Base-by-base conservation (phyloP, 2,888 invertebrate genomes). In the Aethes cnicana region DNA sequence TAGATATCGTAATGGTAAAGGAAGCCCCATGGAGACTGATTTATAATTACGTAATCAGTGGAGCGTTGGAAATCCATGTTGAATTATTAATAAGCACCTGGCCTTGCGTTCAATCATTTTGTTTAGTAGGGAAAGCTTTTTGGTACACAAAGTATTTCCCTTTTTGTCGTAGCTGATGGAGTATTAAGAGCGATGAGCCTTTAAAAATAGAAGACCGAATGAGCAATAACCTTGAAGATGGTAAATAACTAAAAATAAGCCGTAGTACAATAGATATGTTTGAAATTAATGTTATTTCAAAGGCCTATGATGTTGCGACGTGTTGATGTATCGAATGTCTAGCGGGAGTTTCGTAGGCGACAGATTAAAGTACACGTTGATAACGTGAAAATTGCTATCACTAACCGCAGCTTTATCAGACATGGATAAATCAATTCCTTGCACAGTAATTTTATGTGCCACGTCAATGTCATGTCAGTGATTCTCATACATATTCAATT, bases 321-420 rank as follows among this genome's bases (percentile, higher is more conserved):
- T n/a, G n/a, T n/a, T n/a, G n/a, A n/a, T n/a, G n/a, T 14, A 39
- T 39, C 23, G 16, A 3, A n/a, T 16, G 16, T 39, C 39, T 25
- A 12, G 16, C 21, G n/a, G 36, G 26, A 12, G n/a, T 26, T 20
- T 17, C 35, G 18, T 14, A n/a, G 20, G 18, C 18, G 18, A 36
- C 12, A 23, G 35, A 46, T 46, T 35, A 36, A 26, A 20, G 2
- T n/a, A 17, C 8, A 4, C 18, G 35, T 46, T 26, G 46, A 46
- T 46, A 46, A 46, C 18, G 26, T 2, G 11, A 23, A 14, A 39
- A 39, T 18, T 9, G 6, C 44, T 35, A 11, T 25, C 32, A 33
- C 44, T 17, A 33, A 7, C 7, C 21, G 16, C 12, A 5, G 12
- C 1, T 11, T 20, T 47, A 32, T 32, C 37, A 42, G 16, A 25